Conservation (phyloP, 2,888 invertebrate genomes). For the Neocrepidodera transversa region DNA sequence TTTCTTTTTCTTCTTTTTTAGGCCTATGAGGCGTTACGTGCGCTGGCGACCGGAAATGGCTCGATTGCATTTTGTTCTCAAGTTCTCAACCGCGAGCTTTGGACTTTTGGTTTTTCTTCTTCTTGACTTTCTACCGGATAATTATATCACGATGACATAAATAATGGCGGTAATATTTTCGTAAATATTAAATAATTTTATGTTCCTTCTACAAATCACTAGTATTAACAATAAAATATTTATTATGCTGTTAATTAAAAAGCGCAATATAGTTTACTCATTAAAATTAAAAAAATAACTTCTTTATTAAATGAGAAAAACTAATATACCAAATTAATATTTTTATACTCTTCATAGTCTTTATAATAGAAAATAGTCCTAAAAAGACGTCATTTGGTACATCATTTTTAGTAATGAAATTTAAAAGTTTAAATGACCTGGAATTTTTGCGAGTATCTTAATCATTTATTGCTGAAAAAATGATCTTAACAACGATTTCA, state of each 20-base stretch:
- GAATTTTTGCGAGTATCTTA: no score
- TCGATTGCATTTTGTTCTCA: slow-evolving; percentile 44
- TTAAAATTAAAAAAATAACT: no score
- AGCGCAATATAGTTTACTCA: no score
- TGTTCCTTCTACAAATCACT: not conserved
- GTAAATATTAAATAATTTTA: not conserved
- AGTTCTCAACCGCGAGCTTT: slow-evolving; percentile 15
- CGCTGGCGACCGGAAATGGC: slow-evolving; percentile 47
- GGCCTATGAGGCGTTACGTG: slow-evolving; percentile 38
- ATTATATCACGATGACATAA: slow-evolving; percentile 34
- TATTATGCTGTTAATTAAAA: no score
- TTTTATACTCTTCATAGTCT: not conserved
- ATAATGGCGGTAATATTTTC: not conserved
- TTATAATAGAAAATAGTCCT: not conserved
- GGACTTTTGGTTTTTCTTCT: not conserved
- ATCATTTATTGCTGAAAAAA: no score
- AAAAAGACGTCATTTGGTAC: not conserved
- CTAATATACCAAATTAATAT: not conserved
- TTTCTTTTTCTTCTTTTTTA: slow-evolving; percentile 19
- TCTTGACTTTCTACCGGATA: slow-evolving; percentile 25
- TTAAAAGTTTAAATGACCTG: not conserved
- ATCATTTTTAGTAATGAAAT: not conserved
- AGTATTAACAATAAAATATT: not conserved
- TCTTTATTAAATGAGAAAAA: not conserved
- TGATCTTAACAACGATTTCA: not conserved